Evolutionary conservation across 1,140 invertebrate species (phyloP), one percentile per base, ranked within the genome.

Genomic region (Drosophila parvula): DNA sequence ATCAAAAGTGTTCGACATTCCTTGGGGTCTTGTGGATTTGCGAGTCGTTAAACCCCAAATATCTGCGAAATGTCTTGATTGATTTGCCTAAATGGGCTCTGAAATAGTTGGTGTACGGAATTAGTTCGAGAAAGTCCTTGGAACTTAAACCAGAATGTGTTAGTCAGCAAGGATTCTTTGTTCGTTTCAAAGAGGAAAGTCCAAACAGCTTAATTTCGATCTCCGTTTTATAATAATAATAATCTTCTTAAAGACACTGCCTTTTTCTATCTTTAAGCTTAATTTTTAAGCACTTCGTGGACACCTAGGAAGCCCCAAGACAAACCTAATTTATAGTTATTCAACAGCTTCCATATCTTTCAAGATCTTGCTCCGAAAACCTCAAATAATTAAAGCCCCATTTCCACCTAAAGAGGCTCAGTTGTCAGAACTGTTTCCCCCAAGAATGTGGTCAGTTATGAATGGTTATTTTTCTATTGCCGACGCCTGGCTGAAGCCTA

Each of bases 1-100:
- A 30, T 45, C 70, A 62, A 43, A 74, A 65, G 61, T 57, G 48
- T 50, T 34, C 40, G 48, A 67, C 55, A 76, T 76, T 65, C 73
- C 16, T 60, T 8, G 32, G 50, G 51, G 34, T 55, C n/a, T 70
- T 56, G 55, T 69, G 45, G 22, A 38, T 59, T 71, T 71, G 14
- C 36, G 32, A 38, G 36, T 59, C 22, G 43, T 38, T 67, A 44
- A 41, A 22, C 45, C 36, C 32, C 12, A 48, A 40, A 68, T 38
- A 32, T 16, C 2, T 41, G 12, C 14, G 5, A 67, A 1, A 7
- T n/a, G 36, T 10, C 18, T 16, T 56, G 53, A 44, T 64, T 18
- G 36, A 44, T 59, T 43, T 28, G 14, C 30, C n/a, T 11, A n/a
- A 51, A 51, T 34, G 30, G 10, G 5, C n/a, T 18, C 9, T 27